phyloP scores from a whole-genome alignment of 2,797 vertebrate species.

The Agapornis canus region DNA sequence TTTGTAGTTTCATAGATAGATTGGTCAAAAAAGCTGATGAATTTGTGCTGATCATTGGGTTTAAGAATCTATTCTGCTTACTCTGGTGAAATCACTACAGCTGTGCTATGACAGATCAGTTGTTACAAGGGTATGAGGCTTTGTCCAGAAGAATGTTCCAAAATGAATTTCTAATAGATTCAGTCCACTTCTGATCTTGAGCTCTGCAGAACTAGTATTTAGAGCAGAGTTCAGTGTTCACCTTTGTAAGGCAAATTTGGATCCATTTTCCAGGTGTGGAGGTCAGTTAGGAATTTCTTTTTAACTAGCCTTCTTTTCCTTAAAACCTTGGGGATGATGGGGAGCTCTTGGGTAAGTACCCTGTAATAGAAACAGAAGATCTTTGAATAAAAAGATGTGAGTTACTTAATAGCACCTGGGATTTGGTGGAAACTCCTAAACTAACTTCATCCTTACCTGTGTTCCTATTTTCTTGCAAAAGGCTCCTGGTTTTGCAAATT shows the following conservation, averaged over 20 bases:
- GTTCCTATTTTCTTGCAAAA: not conserved
- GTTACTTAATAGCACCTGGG: not conserved
- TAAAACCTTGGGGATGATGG: not conserved
- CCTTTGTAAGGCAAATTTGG: not conserved
- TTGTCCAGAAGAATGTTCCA: not conserved
- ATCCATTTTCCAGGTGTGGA: not conserved
- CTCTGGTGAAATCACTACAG: not conserved
- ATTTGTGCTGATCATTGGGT: not conserved
- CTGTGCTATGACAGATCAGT: not conserved
- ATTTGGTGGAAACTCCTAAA: not conserved
- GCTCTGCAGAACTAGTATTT: not conserved
- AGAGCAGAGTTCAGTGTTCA: not conserved
- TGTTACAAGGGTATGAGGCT: not conserved
- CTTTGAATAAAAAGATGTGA: not conserved
- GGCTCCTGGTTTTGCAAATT: not conserved
- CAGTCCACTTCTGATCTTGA: not conserved
- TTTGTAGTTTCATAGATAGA: not conserved
- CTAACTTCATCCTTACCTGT: not conserved
- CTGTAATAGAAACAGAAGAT: not conserved
- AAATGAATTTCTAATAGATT: not conserved
- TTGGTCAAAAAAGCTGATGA: not conserved
- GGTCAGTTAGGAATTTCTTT: not conserved
- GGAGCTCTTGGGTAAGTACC: not conserved
- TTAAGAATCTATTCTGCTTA: conserved; percentile 40
- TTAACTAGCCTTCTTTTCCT: not conserved